Evolutionary conservation across 2,797 vertebrate species (phyloP).

Genomic region (Scyliorhinus canicula): DNA sequence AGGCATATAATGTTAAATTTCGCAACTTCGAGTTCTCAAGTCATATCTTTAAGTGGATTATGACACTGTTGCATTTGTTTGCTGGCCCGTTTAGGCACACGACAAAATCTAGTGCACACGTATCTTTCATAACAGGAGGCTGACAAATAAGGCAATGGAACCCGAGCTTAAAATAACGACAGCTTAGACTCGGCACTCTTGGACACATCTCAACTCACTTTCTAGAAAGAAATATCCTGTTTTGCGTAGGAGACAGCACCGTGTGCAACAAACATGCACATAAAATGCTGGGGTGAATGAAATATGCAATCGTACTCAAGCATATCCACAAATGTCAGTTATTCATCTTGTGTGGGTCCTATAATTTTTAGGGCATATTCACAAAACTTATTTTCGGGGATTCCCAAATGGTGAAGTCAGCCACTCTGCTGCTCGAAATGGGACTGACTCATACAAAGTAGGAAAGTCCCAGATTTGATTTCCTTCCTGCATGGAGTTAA

Average conservation of each 20-base stretch:
- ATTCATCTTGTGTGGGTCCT: background rate
- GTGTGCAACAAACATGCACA: background rate
- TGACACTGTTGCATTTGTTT: background rate
- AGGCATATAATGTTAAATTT: background rate
- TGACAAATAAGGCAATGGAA: slow-evolving; percentile 2
- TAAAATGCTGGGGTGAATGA: background rate
- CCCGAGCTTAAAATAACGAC: slow-evolving; percentile 6
- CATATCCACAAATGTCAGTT: background rate
- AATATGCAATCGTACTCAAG: background rate
- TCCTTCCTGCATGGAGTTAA: background rate
- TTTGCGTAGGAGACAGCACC: background rate
- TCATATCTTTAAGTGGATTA: slow-evolving; percentile 8
- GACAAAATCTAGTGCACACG: background rate
- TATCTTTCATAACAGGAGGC: slow-evolving; percentile 15
- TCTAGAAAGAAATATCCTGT: no score
- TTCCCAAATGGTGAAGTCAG: background rate
- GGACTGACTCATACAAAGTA: background rate
- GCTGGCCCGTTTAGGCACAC: background rate
- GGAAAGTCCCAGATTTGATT: slow-evolving; percentile 27
- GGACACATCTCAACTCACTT: background rate
- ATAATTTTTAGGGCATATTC: background rate
- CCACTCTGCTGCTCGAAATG: background rate
- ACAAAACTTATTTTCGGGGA: background rate
- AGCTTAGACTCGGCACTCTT: background rate
- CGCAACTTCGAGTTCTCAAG: background rate